These are phyloP conservation scores for Thymelicus lineola DNA, from an alignment of 2,888 invertebrate species.

Conservation along the genomic window DNA sequence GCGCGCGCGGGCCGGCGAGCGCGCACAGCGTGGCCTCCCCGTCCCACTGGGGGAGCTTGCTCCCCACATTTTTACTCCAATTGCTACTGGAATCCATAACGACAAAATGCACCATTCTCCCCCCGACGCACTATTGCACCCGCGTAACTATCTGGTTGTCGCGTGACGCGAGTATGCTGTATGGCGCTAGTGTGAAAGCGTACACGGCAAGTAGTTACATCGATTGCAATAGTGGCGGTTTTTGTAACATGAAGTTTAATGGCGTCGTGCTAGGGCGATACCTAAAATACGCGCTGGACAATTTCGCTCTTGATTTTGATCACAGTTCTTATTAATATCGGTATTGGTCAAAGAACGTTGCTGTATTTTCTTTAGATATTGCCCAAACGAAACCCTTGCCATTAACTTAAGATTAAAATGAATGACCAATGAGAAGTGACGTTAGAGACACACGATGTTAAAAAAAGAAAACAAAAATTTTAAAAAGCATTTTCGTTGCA, in stretches of 20 bases:
- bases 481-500: conserved; percentile 20
- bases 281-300: not conserved
- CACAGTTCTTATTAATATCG: not conserved
- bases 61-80: conserved; percentile 74
- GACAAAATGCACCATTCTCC: conserved; percentile 46
- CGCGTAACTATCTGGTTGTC: conserved; percentile 22
- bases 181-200: conserved; percentile 10
- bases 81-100: conserved; percentile 78
- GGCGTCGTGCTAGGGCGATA: not conserved
- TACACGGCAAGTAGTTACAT: conserved; percentile 22
- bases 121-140: conserved; percentile 18
- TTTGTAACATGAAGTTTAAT: conserved; percentile 15
- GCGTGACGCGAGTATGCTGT: conserved; percentile 9
- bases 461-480: conserved; percentile 22
- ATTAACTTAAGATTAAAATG: conserved; percentile 3
- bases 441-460: not conserved
- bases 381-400: not conserved
- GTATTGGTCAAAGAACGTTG: too few species aligned
- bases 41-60: conserved; percentile 78
- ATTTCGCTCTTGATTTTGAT: not conserved
- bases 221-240: conserved; percentile 29
- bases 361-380: not conserved
- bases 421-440: conserved; percentile 15
- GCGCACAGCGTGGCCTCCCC: conserved; percentile 73
- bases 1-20: conserved; percentile 62